These are phyloP conservation scores for Mythimna lalbum DNA, from an alignment of 2,888 invertebrate species.

Conservation along the genomic window DNA sequence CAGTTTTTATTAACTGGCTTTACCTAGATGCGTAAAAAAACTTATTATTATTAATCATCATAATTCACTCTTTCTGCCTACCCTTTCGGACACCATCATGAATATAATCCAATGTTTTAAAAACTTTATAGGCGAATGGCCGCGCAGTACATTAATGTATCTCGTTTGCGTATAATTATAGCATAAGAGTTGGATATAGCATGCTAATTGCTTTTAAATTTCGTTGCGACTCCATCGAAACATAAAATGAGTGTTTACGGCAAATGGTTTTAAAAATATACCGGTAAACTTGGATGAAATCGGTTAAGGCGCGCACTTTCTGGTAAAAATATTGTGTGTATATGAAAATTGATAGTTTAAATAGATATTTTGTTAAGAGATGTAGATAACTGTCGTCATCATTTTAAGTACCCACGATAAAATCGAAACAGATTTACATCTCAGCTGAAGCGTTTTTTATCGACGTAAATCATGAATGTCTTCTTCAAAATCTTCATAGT, in stretches of 20 bases:
- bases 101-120: constrained; percentile 31
- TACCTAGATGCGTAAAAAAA: not conserved
- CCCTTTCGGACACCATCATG: constrained; percentile 6
- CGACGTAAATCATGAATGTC: not conserved
- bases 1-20: no score
- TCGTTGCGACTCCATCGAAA: constrained; percentile 39
- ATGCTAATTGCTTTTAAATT: constrained; percentile 61
- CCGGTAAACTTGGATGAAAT: constrained; percentile 24
- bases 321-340: constrained; percentile 6
- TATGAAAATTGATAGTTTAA: not conserved
- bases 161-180: constrained; percentile 58
- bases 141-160: constrained; percentile 39
- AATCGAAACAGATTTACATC: not conserved
- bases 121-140: constrained; percentile 37
- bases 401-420: not conserved
- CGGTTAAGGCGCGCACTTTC: constrained; percentile 15
- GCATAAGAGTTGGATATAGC: constrained; percentile 49
- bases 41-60: not conserved
- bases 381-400: not conserved
- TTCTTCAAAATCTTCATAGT: not conserved
- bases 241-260: constrained; percentile 55
- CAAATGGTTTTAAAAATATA: constrained; percentile 36
- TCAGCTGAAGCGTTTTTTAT: not conserved
- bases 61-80: not conserved
- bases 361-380: not conserved